Base-by-base conservation (phyloP, 2,797 vertebrate species). In the Rousettus madagascariensis region DNA sequence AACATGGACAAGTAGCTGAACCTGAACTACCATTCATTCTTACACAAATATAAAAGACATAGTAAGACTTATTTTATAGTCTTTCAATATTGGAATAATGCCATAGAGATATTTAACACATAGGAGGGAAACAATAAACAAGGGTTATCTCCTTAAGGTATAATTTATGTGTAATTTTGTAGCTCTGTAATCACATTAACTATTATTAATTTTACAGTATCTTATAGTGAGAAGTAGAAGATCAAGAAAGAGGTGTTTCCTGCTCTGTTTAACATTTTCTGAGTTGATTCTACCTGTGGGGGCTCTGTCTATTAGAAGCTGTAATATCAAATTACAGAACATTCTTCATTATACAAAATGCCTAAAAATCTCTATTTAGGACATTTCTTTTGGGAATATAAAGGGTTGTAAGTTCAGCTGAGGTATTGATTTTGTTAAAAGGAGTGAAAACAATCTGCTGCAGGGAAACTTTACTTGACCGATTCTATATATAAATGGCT, bases 401-500 rank as follows among this genome's bases (percentile, higher is more conserved):
- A 94, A 95, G 12, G 13, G 1, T 11, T 86, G 4, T 53, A 66
- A 59, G 43, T 85, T 96, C 59, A 92, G 33, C 19, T 77, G 19
- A 49, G 12, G 20, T 87, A 79, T 33, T 72, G 95, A 90, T 94
- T 94, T 93, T 93, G n/a, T 90, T 94, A 72, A 93, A 94, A 95
- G 49, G 19, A 68, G 20, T 36, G 51, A 86, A 95, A 65, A 53
- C 33, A 66, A 80, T 28, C 16, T 84, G 9, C 33, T 92, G 24
- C 7, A 24, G 41, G 36, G 53, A 86, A 92, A 83, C 1, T 10
- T n/a, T 36, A 36, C 19, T 59, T 63, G 17, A 57, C 8, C 6
- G 33, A 53, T 82, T 96, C 41, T 94, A 8, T 69, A 46, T 90
- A 92, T 53, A 74, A 78, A 72, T 5, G 19, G 17, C 19, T 92